Conservation (phyloP, 2,888 invertebrate species). For the Kryphioiulus occultus region DNA sequence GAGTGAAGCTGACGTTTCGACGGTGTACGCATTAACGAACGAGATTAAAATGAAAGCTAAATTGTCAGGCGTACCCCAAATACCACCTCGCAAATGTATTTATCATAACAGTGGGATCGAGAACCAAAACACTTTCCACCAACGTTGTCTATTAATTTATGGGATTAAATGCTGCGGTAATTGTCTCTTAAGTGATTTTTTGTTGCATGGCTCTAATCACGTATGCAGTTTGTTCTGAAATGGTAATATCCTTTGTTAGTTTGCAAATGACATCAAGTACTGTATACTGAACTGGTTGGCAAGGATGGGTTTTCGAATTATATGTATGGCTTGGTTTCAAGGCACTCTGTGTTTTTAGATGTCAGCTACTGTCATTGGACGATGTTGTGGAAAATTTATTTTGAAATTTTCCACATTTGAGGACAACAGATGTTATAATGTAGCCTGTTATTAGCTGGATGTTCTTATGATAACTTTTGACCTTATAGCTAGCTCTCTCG, state of each 20-base stretch:
- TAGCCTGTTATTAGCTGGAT: no score
- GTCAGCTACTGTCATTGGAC: no score
- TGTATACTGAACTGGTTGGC: not conserved
- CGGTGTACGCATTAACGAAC: not conserved
- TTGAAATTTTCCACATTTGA: no score
- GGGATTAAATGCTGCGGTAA: not conserved
- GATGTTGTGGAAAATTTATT: no score
- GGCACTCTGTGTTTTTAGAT: no score
- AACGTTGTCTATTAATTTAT: not conserved
- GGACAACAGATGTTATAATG: no score
- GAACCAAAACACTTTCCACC: conserved; percentile 8
- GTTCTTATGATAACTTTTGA: no score
- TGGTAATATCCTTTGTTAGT: not conserved
- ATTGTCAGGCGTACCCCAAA: not conserved
- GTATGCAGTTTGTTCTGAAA: not conserved
- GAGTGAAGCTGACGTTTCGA: not conserved
- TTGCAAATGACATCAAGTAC: not conserved
- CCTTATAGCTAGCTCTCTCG: no score
- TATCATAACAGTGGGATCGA: conserved; percentile 1
- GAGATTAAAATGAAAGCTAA: conserved; percentile 17
- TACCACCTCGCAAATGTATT: not conserved
- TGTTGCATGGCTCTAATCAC: not conserved
- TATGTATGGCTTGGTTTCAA: no score
- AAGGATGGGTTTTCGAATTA: no score
- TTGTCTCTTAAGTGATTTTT: not conserved